phyloP scores from a whole-genome alignment of 2,888 invertebrate species.

The Baccha elongata region DNA sequence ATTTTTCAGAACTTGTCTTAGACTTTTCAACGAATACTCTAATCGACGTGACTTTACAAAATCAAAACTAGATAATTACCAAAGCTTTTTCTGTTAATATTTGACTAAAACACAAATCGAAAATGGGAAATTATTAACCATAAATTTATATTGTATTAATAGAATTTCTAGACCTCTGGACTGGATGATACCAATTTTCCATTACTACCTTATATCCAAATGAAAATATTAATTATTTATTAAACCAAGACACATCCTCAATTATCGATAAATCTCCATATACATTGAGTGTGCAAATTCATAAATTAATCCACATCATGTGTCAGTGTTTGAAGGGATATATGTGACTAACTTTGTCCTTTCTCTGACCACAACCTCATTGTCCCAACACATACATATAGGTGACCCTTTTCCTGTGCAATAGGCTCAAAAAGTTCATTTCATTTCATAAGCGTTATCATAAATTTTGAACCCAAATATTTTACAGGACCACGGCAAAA shows the following conservation, averaged over 20 bases:
- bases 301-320: conserved; percentile 24
- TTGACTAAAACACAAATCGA: too few relatives aligned
- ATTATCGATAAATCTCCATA: conserved; percentile 24
- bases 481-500: conserved; percentile 15
- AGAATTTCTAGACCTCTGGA: too few relatives aligned
- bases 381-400: conserved; percentile 1
- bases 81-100: too few relatives aligned
- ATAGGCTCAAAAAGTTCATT: neutral
- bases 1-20: too few relatives aligned
- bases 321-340: conserved; percentile 10
- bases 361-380: neutral
- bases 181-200: too few relatives aligned
- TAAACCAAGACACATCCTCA: conserved; percentile 33
- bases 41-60: too few relatives aligned
- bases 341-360: neutral
- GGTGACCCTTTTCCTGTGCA: neutral
- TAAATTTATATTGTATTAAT: too few relatives aligned
- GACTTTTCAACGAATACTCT: too few relatives aligned
- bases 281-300: conserved; percentile 30
- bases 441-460: conserved; percentile 20
- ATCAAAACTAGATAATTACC: too few relatives aligned
- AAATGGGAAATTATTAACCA: too few relatives aligned
- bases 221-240: neutral
- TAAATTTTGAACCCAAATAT: conserved; percentile 30
- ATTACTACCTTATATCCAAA: too few relatives aligned